These are phyloP conservation scores for Neodiprion virginianus DNA, from an alignment of 1,140 invertebrate species.

Conservation along the genomic window DNA sequence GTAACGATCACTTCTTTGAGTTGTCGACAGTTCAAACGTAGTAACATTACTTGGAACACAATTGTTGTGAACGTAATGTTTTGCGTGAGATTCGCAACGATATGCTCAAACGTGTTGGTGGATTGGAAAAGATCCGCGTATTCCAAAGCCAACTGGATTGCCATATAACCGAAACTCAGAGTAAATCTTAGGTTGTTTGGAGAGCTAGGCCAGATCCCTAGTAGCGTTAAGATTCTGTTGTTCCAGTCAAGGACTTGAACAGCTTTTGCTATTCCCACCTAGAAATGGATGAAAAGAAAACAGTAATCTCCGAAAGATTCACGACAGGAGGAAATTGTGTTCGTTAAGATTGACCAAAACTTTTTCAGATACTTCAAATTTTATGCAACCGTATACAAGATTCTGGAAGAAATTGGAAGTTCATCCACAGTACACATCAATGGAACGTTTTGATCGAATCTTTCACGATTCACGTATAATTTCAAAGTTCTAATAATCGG, in stretches of 20 bases:
- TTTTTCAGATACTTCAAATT: no score
- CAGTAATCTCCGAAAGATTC: neutral
- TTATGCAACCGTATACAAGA: neutral
- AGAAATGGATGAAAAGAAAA: constrained; percentile 1
- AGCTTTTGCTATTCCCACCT: constrained; percentile 37
- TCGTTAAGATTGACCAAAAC: no score
- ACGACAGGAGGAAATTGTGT: no score
- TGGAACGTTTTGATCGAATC: no score
- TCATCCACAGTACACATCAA: no score
- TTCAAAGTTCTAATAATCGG: neutral
- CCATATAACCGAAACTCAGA: constrained; percentile 41
- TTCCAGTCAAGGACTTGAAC: constrained; percentile 43
- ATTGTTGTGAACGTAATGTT: constrained; percentile 50
- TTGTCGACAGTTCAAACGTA: constrained; percentile 36
- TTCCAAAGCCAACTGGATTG: constrained; percentile 42
- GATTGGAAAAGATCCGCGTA: constrained; percentile 47
- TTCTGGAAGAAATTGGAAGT: neutral
- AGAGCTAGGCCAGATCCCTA: constrained; percentile 47
- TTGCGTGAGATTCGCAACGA: constrained; percentile 50
- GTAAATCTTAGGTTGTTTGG: constrained; percentile 36
- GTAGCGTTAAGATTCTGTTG: constrained; percentile 31
- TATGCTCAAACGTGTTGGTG: constrained; percentile 42
- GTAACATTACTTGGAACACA: constrained; percentile 39
- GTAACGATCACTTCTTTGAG: constrained; percentile 41
- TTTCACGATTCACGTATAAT: neutral